Evolutionary conservation across 2,113 vertebrate genomes (phyloP), one percentile per base, ranked within the genome.

Genomic region (Chlorodrepanis virens): DNA sequence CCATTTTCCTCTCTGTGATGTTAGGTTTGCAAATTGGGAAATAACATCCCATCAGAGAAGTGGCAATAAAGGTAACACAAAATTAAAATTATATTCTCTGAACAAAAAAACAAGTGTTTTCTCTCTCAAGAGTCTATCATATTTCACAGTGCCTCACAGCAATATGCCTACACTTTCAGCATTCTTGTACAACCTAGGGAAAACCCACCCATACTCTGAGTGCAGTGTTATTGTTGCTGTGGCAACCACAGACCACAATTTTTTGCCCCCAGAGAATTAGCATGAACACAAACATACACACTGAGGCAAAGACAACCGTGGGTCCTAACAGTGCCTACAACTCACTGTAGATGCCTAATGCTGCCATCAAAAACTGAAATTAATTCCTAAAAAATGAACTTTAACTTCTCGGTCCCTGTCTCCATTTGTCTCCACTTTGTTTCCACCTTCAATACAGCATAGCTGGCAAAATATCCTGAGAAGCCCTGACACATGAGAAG

Each of bases 201-300:
- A 75, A 93, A 57, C 10, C 31, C 61, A 59, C 44, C 39, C 76
- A 40, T 50, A 42, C 16, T 15, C 42, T 21, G n/a, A 86, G 52
- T 19, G 42, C 65, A n/a, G 35, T 90, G 82, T 92, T 93, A 64
- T 49, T 77, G 93, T 92, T 90, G 85, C 95, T 90, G 56, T 81
- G 49, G 71, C 88, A 96, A 96, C 88, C 47, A n/a, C 59, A 92
- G 44, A 88, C 71, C 56, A 86, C 88, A 89, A 8, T 31, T 81
- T 83, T 92, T 68, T 88, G 42, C 64, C 88, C 83, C 75, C 9
- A 53, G 85, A 72, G 92, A 88, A 85, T 70, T 45, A 42, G 18
- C 53, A 29, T 45, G 37, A 93, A 42, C 79, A 77, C 85, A 93
- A 81, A 90, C 35, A 81, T 16, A 35, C 18, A 61, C 25, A 65